Conservation (phyloP, 2,113 vertebrate genomes). For the Pipa parva region DNA sequence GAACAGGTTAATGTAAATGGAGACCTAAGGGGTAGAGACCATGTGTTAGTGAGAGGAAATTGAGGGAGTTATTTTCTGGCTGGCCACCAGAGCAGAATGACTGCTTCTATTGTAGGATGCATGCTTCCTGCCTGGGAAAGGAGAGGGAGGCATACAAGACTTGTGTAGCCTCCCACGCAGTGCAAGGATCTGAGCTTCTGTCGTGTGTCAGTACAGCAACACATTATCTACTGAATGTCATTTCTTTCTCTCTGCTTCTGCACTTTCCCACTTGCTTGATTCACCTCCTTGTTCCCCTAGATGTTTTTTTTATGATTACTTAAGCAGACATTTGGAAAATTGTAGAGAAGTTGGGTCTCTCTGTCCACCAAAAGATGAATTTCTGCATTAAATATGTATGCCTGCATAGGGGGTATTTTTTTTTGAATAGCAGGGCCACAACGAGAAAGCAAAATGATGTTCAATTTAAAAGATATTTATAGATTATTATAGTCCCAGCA, state of each 20-base stretch:
- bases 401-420: neutral
- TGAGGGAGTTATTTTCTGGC: conserved; percentile 37
- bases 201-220: conserved; percentile 52
- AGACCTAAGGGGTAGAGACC: conserved; percentile 29
- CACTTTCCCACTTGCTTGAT: conserved; percentile 16
- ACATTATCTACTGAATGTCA: conserved; percentile 41
- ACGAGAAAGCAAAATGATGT: neutral
- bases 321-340: conserved; percentile 5
- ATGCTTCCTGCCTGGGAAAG: conserved; percentile 59
- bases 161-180: conserved; percentile 56
- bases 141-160: conserved; percentile 54
- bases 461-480: no score
- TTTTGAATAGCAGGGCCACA: neutral
- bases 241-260: conserved; percentile 26
- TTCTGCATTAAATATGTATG: neutral
- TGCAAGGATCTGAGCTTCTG: conserved; percentile 50
- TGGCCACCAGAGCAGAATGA: conserved; percentile 41
- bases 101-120: conserved; percentile 47
- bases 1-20: conserved; percentile 20
- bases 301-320: conserved; percentile 12
- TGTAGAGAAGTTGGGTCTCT: neutral
- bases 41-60: conserved; percentile 39
- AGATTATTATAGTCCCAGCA: no score
- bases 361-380: neutral
- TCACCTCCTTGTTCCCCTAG: conserved; percentile 21